A percentile compares a stretch with the other conserved stretches of the same genome.
Evolutionary conservation across 2,888 invertebrate genomes (phyloP).

Genomic region (Malachius bipustulatus): DNA sequence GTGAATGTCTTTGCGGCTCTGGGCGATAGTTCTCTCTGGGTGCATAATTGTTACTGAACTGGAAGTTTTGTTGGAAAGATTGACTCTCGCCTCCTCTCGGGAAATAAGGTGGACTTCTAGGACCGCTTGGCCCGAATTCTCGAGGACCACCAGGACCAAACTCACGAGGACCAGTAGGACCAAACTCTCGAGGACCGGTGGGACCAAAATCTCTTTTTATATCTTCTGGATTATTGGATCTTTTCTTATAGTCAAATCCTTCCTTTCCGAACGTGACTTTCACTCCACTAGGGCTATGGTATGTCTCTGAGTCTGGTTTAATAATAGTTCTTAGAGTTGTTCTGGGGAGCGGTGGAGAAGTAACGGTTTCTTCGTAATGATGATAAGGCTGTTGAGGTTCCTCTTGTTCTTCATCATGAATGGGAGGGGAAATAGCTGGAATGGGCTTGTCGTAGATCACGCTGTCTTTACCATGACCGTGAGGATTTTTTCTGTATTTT

Average conservation of each 20-base stretch:
- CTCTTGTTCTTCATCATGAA: conserved; percentile 44
- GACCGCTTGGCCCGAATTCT: conserved; percentile 13
- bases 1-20: conserved; percentile 33
- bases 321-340: conserved; percentile 77
- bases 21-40: conserved; percentile 20
- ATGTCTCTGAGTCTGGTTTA: conserved; percentile 74
- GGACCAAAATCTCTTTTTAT: conserved; percentile 22
- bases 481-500: conserved; percentile 75
- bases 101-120: conserved; percentile 14
- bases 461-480: conserved; percentile 55
- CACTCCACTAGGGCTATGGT: conserved; percentile 68
- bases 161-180: conserved; percentile 13
- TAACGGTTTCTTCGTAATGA: conserved; percentile 18
- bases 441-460: conserved; percentile 71
- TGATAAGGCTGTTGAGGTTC: conserved; percentile 40
- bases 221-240: conserved; percentile 39
- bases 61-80: conserved; percentile 22
- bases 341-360: conserved; percentile 46
- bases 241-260: conserved; percentile 39
- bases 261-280: conserved; percentile 72
- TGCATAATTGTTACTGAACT: conserved; percentile 14
- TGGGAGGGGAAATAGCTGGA: conserved; percentile 62
- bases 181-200: conserved; percentile 16
- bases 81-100: conserved; percentile 17
- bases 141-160: conserved; percentile 15